Conservation (phyloP, 1,140 invertebrate genomes). For the Orussus abietinus region DNA sequence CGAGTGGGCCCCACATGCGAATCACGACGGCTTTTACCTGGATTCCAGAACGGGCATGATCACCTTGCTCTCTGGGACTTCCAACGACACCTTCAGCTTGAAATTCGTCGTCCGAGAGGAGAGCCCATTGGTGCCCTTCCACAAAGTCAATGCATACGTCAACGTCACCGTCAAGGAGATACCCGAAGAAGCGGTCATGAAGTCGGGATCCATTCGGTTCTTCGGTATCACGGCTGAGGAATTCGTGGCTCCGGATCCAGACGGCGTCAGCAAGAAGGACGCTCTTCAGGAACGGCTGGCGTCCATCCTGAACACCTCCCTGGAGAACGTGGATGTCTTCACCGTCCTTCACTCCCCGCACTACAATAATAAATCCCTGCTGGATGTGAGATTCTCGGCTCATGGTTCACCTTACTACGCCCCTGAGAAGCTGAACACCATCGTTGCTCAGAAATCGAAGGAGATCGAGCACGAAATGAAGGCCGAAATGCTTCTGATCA, state of each 20-base stretch:
- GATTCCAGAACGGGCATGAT: conserved; percentile 76
- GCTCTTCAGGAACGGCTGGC: conserved; percentile 66
- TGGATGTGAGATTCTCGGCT: conserved; percentile 86
- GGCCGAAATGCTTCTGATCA: conserved; percentile 74
- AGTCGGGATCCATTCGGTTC: conserved; percentile 85
- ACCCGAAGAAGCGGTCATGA: conserved; percentile 83
- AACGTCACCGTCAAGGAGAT: conserved; percentile 81
- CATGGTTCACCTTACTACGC: conserved; percentile 90
- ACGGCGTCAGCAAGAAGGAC: conserved; percentile 71
- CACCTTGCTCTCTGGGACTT: conserved; percentile 69
- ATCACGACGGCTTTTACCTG: conserved; percentile 63
- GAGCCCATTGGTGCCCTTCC: conserved; percentile 46
- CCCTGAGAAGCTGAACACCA: conserved; percentile 79
- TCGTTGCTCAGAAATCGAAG: conserved; percentile 63
- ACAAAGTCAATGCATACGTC: conserved; percentile 73
- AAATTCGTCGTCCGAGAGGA: conserved; percentile 71
- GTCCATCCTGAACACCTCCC: conserved; percentile 68
- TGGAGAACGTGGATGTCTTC: conserved; percentile 87
- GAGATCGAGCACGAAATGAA: conserved; percentile 68
- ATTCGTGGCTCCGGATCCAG: conserved; percentile 67
- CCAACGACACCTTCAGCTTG: conserved; percentile 65
- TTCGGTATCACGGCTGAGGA: conserved; percentile 76
- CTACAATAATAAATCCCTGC: conserved; percentile 56
- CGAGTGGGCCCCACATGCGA: conserved; percentile 57
- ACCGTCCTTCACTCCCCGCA: conserved; percentile 73